Evolutionary conservation across 2,797 vertebrate species (phyloP), one percentile per base, ranked within the genome.

Genomic region (Scomberomorus guttatus): DNA sequence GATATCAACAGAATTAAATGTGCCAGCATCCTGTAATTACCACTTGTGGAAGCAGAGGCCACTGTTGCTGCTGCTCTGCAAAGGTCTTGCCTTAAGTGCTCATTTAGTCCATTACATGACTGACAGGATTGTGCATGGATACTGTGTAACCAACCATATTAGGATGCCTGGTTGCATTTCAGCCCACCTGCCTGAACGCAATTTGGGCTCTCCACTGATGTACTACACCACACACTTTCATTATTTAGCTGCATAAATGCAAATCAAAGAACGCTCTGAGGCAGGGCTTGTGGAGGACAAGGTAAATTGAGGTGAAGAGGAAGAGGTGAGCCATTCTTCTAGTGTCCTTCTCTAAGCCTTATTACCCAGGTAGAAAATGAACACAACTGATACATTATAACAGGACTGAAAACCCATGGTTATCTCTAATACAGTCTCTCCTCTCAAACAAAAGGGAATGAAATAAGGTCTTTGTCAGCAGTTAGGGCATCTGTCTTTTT

Each of bases 401-500:
- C 13, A 70, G 24, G 66, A 58, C 44, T 75, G 46, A 79, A 90
- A 85, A 85, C 79, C 25, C 74, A 22, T 24, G 44, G 73, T 75
- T 91, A 93, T 94, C 92, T 91, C 79, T 87, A 89, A 90, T 88
- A 84, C 44, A 74, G 85, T 87, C 77, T 84, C 77, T 88, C 72
- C 60, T 78, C 79, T 92, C 70, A 79, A 87, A 93, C 85, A 91
- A 90, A 89, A 77, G 80, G 80, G 60, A 86, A 74, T 80, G 75
- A 87, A 93, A 88, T 84, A 90, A 89, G 84, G 92, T 85, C 94
- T 92, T 94, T 93, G 92, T 94, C 94, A 94, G 93, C 94, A 93
- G 73, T 90, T 90, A 76, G 86, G 88, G 84, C 85, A 90, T 89
- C 85, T 88, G 84, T 87, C 87, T 77, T 74, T 79, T 84, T 79